Base-by-base conservation (phyloP, 1,140 invertebrate genomes). In the Batillaria attramentaria region DNA sequence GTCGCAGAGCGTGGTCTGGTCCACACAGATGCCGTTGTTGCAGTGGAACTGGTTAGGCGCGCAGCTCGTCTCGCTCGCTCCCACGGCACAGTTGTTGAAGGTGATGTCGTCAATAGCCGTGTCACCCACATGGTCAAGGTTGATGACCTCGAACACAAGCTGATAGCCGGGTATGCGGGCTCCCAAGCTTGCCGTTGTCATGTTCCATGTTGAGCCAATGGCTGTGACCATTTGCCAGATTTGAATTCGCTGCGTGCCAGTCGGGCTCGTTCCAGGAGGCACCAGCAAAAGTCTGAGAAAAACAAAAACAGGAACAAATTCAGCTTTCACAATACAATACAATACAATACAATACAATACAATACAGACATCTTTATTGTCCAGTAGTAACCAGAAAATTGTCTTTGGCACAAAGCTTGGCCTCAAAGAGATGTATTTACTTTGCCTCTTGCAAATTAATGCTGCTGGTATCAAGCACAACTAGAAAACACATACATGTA, bases 101-200 rank as follows among this genome's bases (percentile, higher is more conserved):
- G 92, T 92, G 0, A 96, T 92, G 86, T 96, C 95, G 86, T 96
- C 95, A 20, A 96, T 93, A 0, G 94, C 95, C 57, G 95, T 94
- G 82, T 95, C 95, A 93, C 1, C 95, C 94, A 65, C 62, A 83
- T 94, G 89, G 65, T 92, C 93, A 72, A 93, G 94, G 4, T 84
- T 81, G 2, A 84, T 57, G 60, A 79, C 84, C 76, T 87, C 86
- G 77, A 88, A 87, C 31, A 84, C 80, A 5, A 88, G 81, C 42
- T 70, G 72, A 62, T 85, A 83, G 28, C 85, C 84, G 37, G 83
- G 80, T 13, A 50, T 28, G 39, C 75, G 73, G 39, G 79, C 66
- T 0, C 83, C 84, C 57, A 87, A 73, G 33, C 73, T 80, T 20
- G 84, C 86, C 41, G 82, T 83, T 39, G 83, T 84, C 37, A 66